phyloP scores from a whole-genome alignment of 2,888 invertebrate species.

The Unio delphinus region DNA sequence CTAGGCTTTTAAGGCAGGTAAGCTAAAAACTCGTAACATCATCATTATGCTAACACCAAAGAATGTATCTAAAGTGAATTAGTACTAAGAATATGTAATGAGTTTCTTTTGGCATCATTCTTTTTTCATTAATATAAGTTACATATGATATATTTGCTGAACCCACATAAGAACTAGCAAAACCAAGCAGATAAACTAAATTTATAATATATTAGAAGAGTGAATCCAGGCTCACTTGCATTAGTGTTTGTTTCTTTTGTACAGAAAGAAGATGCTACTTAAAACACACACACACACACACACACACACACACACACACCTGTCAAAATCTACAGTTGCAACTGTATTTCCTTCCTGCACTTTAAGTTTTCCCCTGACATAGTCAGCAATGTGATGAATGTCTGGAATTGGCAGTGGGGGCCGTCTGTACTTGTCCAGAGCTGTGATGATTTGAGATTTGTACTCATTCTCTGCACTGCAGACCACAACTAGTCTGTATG shows the following conservation, averaged over 20 bases:
- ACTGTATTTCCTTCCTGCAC: slow-evolving; percentile 15
- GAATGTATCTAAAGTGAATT: no score
- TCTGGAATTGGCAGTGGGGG: slow-evolving; percentile 22
- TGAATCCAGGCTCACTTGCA: no score
- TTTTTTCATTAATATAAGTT: no score
- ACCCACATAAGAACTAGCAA: no score
- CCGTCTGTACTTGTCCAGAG: slow-evolving; percentile 45
- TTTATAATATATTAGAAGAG: no score
- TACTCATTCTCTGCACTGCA: slow-evolving; percentile 49
- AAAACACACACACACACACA: not conserved
- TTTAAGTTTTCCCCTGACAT: slow-evolving; percentile 34
- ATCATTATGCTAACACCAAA: no score
- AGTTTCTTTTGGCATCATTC: no score
- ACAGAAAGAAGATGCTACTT: not conserved
- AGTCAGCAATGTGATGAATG: slow-evolving; percentile 21
- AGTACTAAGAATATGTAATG: no score
- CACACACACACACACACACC: slow-evolving; percentile 16
- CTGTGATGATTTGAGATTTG: slow-evolving; percentile 49
- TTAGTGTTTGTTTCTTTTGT: not conserved
- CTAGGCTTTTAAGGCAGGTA: no score
- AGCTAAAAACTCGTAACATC: no score
- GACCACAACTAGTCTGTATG: slow-evolving; percentile 42
- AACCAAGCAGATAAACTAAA: no score
- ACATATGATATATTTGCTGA: no score
- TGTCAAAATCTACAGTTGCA: slow-evolving; percentile 27